A percentile compares a stretch with the other conserved stretches of the same genome.
Evolutionary conservation across 2,797 vertebrate species (phyloP).

Genomic region (Chelon auratus): DNA sequence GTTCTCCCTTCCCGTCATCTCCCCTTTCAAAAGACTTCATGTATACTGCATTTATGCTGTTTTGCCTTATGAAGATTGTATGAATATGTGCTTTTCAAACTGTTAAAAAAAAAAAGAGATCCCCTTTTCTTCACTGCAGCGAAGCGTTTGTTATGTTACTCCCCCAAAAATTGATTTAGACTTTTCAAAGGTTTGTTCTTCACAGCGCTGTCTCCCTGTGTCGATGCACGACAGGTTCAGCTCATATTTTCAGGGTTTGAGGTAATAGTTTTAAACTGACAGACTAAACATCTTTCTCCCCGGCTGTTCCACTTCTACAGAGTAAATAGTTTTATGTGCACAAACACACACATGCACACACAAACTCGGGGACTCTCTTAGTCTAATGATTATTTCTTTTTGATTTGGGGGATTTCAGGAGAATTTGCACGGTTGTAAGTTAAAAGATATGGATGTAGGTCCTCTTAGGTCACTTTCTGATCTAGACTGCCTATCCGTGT

Average conservation of each 20-base stretch:
- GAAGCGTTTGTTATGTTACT: conserved; percentile 84
- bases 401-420: conserved; percentile 57
- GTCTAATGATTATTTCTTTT: conserved; percentile 72
- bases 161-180: conserved; percentile 88
- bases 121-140: conserved; percentile 78
- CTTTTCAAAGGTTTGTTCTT: conserved; percentile 89
- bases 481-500: conserved; percentile 16
- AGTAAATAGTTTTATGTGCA: conserved; percentile 82
- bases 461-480: conserved; percentile 26
- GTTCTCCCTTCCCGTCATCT: conserved; percentile 70
- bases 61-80: conserved; percentile 87
- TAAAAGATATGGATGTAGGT: conserved; percentile 28
- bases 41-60: conserved; percentile 85
- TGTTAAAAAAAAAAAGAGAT: conserved; percentile 79
- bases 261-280: conserved; percentile 90
- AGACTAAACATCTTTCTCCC: conserved; percentile 87
- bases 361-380: conserved; percentile 64
- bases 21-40: conserved; percentile 79
- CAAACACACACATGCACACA: conserved; percentile 38
- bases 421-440: conserved; percentile 56
- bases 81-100: conserved; percentile 87
- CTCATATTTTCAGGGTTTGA: conserved; percentile 87
- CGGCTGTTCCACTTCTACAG: conserved; percentile 83
- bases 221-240: conserved; percentile 84
- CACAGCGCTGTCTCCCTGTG: conserved; percentile 83